Conservation (phyloP, 1,140 invertebrate genomes). For the Eurytemora carolleeae region DNA sequence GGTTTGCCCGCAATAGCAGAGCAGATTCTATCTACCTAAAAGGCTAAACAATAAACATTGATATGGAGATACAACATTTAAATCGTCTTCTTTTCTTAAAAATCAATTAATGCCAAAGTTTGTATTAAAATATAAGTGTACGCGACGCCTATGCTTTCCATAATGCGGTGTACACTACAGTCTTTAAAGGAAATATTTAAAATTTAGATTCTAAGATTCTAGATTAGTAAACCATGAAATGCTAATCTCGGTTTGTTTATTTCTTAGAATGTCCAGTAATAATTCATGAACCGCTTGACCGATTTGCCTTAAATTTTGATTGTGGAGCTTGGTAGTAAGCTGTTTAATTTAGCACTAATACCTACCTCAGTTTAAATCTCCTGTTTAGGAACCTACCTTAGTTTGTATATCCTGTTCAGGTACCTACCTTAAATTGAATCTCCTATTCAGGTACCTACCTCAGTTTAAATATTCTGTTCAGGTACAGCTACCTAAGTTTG, state of each 20-base stretch:
- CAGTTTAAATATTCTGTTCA: background rate
- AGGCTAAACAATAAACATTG: background rate
- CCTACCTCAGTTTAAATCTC: background rate
- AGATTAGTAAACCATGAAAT: background rate
- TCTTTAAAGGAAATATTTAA: background rate
- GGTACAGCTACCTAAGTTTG: background rate
- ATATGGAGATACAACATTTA: too few species aligned
- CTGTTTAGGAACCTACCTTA: background rate
- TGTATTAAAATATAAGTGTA: background rate
- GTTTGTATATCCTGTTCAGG: background rate
- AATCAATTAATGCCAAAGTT: background rate
- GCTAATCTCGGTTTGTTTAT: too few species aligned
- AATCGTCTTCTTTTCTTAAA: background rate
- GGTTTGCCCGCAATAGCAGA: background rate
- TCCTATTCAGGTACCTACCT: background rate
- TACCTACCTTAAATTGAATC: background rate
- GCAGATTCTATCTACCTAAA: background rate
- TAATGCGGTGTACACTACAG: too few species aligned
- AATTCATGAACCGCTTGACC: too few species aligned
- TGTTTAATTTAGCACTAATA: too few species aligned
- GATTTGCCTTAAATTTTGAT: too few species aligned
- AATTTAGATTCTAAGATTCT: background rate
- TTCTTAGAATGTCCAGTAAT: background rate
- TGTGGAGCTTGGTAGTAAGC: too few species aligned
- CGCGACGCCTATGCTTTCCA: too few species aligned